A percentile compares a stretch with the other conserved stretches of the same genome.
Evolutionary conservation across 1,140 invertebrate species (phyloP).

Genomic region (Piezodorus guildinii): DNA sequence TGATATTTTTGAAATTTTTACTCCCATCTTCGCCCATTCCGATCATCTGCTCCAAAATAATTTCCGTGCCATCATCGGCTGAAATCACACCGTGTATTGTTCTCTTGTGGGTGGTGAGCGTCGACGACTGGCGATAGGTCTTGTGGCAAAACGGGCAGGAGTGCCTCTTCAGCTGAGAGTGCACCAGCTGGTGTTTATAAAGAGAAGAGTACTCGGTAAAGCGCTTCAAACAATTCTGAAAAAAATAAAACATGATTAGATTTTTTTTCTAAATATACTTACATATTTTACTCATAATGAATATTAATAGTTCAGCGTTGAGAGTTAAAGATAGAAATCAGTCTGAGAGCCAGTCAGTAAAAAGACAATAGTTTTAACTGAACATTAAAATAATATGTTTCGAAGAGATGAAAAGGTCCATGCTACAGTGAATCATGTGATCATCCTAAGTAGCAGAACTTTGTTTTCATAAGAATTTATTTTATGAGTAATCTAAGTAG

Average conservation of each 20-base stretch:
- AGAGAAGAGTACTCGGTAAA: slow-evolving; percentile 66
- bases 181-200: slow-evolving; percentile 60
- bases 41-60: slow-evolving; percentile 24
- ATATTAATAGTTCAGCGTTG: too few relatives aligned
- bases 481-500: too few relatives aligned
- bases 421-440: too few relatives aligned
- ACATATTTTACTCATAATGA: too few relatives aligned
- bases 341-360: too few relatives aligned
- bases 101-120: slow-evolving; percentile 47
- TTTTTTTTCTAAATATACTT: too few relatives aligned
- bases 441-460: too few relatives aligned
- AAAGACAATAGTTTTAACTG: too few relatives aligned
- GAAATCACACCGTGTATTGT: slow-evolving; percentile 33
- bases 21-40: slow-evolving; percentile 10
- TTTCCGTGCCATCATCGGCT: slow-evolving; percentile 25
- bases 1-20: slow-evolving; percentile 23
- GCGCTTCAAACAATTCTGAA: slow-evolving; percentile 49
- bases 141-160: slow-evolving; percentile 45
- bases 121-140: slow-evolving; percentile 49
- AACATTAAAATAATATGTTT: too few relatives aligned
- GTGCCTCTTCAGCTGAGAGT: slow-evolving; percentile 49
- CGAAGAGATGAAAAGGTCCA: too few relatives aligned
- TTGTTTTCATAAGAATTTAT: too few relatives aligned
- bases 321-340: too few relatives aligned
- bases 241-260: slow-evolving; percentile 8